phyloP scores from a whole-genome alignment of 1,140 invertebrate species.

The Chironomus striatipennis region DNA sequence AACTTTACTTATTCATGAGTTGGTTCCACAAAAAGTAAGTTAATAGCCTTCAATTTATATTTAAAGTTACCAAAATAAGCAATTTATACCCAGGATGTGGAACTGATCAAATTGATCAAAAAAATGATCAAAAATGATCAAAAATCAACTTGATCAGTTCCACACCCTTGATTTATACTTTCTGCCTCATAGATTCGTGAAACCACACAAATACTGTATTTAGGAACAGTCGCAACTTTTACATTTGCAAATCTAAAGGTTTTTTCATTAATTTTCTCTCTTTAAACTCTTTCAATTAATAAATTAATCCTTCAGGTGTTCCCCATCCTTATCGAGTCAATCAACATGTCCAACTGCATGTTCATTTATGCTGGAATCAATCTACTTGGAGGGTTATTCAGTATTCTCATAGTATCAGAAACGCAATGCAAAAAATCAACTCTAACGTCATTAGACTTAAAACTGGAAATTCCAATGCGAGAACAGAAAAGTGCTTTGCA shows the following conservation, averaged over 20 bases:
- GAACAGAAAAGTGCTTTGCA: too few species aligned
- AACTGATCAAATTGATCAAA: too few species aligned
- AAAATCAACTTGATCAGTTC: too few species aligned
- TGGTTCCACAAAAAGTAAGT: constrained; percentile 33
- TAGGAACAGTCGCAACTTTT: neutral
- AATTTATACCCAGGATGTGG: too few species aligned
- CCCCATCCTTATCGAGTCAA: constrained; percentile 33
- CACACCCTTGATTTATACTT: too few species aligned
- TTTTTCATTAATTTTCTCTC: too few species aligned
- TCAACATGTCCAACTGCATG: constrained; percentile 35
- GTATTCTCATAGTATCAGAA: constrained; percentile 33
- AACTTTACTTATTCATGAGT: constrained; percentile 34
- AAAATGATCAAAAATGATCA: too few species aligned
- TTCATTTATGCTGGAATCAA: constrained; percentile 32
- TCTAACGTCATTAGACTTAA: neutral
- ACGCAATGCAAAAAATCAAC: constrained; percentile 32
- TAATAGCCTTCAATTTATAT: too few species aligned
- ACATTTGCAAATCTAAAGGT: neutral
- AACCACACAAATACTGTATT: neutral
- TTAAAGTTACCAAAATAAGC: too few species aligned
- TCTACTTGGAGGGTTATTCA: constrained; percentile 32
- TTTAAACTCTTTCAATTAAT: too few species aligned
- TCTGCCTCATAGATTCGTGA: neutral
- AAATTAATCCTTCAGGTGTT: too few species aligned
- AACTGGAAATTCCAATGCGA: too few species aligned